Conservation (phyloP, 2,888 invertebrate genomes). For the Hecatera dysodea region DNA sequence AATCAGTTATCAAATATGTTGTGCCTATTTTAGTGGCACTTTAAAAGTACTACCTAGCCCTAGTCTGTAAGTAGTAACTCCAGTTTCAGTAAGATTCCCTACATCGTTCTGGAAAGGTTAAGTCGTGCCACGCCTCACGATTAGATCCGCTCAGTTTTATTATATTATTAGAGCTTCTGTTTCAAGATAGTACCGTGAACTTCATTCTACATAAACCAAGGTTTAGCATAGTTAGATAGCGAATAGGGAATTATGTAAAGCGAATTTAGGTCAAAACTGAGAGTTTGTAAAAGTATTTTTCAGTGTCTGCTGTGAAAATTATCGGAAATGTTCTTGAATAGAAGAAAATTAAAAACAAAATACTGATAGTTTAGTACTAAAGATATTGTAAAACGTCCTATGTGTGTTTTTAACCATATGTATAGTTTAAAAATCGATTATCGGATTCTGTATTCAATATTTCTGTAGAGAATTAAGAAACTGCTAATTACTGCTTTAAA, state of each 20-base stretch:
- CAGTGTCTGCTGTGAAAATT: not conserved
- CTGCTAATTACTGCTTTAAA: too few relatives aligned
- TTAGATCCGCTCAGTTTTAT: slow-evolving; percentile 58
- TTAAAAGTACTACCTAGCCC: not conserved
- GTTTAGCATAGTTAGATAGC: not conserved
- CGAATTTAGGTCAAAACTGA: not conserved
- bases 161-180: slow-evolving; percentile 57
- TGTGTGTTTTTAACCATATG: too few relatives aligned
- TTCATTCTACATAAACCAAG: slow-evolving; percentile 4
- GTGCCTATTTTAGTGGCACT: not conserved
- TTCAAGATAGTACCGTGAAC: slow-evolving; percentile 24
- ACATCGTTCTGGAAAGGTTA: slow-evolving; percentile 51
- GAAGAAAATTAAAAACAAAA: not conserved
- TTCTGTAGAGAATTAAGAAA: too few relatives aligned
- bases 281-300: not conserved
- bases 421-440: too few relatives aligned
- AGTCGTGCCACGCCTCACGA: slow-evolving; percentile 60
- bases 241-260: not conserved
- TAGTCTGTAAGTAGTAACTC: not conserved
- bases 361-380: too few relatives aligned
- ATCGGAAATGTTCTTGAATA: not conserved
- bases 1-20: not conserved
- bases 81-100: slow-evolving; percentile 34
- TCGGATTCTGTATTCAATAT: too few relatives aligned
- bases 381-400: not conserved